Percentiles rank a stretch among this genome's conserved stretches.
Conservation (phyloP, 1,140 invertebrate species). For the Carposina sasakii region DNA sequence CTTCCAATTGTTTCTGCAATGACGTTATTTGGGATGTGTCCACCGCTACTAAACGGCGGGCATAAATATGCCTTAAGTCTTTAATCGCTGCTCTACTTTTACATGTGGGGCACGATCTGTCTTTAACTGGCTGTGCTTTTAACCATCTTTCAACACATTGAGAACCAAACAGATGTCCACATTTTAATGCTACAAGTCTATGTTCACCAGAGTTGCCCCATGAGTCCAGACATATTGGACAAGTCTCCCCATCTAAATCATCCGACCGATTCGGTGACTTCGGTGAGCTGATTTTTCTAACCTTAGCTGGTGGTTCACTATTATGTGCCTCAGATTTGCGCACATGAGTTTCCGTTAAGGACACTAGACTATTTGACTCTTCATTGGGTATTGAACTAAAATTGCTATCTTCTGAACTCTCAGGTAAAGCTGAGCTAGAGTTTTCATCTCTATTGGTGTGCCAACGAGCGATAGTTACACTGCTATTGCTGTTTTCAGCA, state of each 20-base stretch:
- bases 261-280: constrained; percentile 38
- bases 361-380: constrained; percentile 25
- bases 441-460: no score
- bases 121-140: constrained; percentile 45
- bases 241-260: constrained; percentile 79
- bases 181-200: constrained; percentile 85
- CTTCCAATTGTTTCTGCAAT: constrained; percentile 71
- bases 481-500: no score
- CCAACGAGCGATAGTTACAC: no score
- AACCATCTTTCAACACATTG: constrained; percentile 90
- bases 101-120: constrained; percentile 86
- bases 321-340: constrained; percentile 8
- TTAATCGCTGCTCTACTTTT: constrained; percentile 82
- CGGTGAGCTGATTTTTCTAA: constrained; percentile 42
- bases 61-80: constrained; percentile 82
- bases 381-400: no score
- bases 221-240: constrained; percentile 89
- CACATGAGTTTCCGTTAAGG: constrained; percentile 6
- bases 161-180: constrained; percentile 93
- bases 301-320: constrained; percentile 49
- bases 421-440: no score
- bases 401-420: no score
- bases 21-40: constrained; percentile 71
- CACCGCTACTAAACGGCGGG: constrained; percentile 65
- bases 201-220: constrained; percentile 92